Percentiles rank a stretch among this genome's conserved stretches.
phyloP scores from a whole-genome alignment of 1,140 invertebrate species.

The Antheraea pernyi region DNA sequence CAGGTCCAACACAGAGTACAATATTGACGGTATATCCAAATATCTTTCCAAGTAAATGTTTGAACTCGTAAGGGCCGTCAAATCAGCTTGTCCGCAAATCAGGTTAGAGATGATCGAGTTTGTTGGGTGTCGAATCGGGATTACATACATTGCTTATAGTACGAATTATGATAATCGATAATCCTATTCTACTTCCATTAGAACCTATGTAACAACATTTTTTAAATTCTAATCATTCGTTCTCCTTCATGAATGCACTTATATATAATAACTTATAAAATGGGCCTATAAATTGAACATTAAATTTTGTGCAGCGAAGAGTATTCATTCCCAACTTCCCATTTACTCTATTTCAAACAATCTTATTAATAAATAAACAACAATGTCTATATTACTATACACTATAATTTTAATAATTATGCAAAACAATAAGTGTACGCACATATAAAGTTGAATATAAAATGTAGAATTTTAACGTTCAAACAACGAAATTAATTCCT shows the following conservation, averaged over 20 bases:
- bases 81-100: background rate
- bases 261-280: too few species aligned
- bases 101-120: background rate
- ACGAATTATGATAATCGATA: background rate
- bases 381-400: too few species aligned
- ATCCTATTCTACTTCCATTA: background rate
- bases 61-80: background rate
- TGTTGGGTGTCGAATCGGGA: background rate
- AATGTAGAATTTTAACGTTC: too few species aligned
- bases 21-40: background rate
- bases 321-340: too few species aligned
- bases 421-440: too few species aligned
- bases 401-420: too few species aligned
- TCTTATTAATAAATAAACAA: too few species aligned
- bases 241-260: background rate
- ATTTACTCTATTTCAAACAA: too few species aligned
- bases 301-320: too few species aligned
- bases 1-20: background rate
- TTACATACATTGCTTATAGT: background rate
- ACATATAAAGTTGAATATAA: too few species aligned
- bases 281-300: too few species aligned
- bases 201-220: background rate
- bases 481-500: too few species aligned
- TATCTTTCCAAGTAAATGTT: background rate
- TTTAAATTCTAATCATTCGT: background rate